phyloP scores from a whole-genome alignment of 2,797 vertebrate genomes.

The Sylvia borin region DNA sequence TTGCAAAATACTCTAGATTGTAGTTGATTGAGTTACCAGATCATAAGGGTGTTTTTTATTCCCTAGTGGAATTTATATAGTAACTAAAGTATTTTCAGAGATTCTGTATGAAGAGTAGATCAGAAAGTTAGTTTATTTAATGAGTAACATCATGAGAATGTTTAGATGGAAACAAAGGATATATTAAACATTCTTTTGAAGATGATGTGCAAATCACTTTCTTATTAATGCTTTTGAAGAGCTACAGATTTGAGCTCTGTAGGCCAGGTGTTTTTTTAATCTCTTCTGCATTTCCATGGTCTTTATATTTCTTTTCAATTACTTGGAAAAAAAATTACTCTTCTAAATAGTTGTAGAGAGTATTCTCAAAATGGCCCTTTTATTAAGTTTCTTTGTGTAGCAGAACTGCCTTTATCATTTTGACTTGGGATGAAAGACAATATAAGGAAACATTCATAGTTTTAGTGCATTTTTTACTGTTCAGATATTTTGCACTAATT shows the following conservation, averaged over 20 bases:
- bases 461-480: neutral
- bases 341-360: neutral
- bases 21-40: neutral
- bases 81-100: constrained; percentile 75
- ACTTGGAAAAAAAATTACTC: neutral
- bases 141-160: constrained; percentile 59
- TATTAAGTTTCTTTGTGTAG: neutral
- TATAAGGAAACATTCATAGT: neutral
- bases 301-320: neutral
- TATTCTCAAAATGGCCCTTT: neutral
- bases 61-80: neutral
- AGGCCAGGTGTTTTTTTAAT: constrained; percentile 55
- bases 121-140: constrained; percentile 82
- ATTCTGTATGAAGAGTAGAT: constrained; percentile 70
- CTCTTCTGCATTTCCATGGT: neutral
- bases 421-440: neutral
- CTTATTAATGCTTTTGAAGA: constrained; percentile 79
- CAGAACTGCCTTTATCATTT: neutral
- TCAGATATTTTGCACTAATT: neutral
- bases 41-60: neutral
- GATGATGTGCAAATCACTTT: constrained; percentile 79
- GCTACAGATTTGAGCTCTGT: constrained; percentile 55
- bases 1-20: neutral
- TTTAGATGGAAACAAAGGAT: constrained; percentile 74
- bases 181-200: constrained; percentile 66